Percentiles rank a stretch among this genome's conserved stretches.
These are phyloP conservation scores for Limanda limanda DNA, from an alignment of 2,113 vertebrate species.

Conservation along the genomic window DNA sequence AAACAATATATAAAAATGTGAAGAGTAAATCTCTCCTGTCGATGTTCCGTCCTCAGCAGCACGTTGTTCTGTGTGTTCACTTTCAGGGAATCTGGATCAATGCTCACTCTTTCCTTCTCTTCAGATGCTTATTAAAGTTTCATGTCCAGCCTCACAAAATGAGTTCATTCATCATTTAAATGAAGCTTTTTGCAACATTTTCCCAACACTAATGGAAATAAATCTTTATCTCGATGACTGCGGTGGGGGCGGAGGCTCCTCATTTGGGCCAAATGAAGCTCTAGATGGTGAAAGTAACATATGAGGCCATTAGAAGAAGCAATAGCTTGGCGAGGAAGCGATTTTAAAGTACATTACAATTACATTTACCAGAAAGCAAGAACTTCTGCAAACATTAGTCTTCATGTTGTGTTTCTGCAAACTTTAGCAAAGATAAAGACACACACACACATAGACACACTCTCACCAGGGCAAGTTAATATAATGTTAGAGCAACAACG, in stretches of 20 bases:
- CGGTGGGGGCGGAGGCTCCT: background rate
- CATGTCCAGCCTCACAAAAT: slow-evolving; percentile 42
- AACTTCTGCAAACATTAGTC: slow-evolving; percentile 13
- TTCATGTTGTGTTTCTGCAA: slow-evolving; percentile 11
- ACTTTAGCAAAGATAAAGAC: too few relatives aligned
- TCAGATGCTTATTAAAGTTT: slow-evolving; percentile 67
- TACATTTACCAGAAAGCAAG: slow-evolving; percentile 12
- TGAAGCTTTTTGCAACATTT: slow-evolving; percentile 48
- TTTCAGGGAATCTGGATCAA: slow-evolving; percentile 56
- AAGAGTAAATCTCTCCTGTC: background rate
- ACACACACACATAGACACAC: too few relatives aligned
- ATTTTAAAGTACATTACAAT: slow-evolving; percentile 35
- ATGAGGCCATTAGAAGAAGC: slow-evolving; percentile 46
- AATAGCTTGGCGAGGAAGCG: background rate
- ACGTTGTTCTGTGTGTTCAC: slow-evolving; percentile 31
- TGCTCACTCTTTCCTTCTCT: slow-evolving; percentile 11
- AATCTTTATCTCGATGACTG: slow-evolving; percentile 25
- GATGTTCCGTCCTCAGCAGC: background rate
- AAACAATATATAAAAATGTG: background rate
- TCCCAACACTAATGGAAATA: slow-evolving; percentile 33
- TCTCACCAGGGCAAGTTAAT: background rate
- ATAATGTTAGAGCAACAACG: background rate
- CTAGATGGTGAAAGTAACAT: slow-evolving; percentile 25
- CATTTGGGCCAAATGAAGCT: slow-evolving; percentile 22
- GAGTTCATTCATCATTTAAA: slow-evolving; percentile 57